These are phyloP conservation scores for Turritopsis dohrnii DNA, from an alignment of 30 jellyfish, hydroid and myxozoan species.

Conservation along the genomic window DNA sequence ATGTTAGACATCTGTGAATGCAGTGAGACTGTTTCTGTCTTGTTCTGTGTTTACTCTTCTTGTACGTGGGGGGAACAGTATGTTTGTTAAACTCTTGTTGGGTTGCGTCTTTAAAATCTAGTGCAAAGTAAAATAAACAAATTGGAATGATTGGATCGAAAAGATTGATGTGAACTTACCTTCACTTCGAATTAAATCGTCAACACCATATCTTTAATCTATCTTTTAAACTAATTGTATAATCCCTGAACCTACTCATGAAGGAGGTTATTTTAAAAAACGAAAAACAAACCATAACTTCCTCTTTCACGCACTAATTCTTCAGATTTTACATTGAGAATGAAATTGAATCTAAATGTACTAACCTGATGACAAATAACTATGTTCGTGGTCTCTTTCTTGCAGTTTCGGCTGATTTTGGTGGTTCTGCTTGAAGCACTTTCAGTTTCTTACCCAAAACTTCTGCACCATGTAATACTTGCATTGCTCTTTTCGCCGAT, in stretches of 20 bases:
- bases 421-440: constrained; percentile 98
- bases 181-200: neutral
- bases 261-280: neutral
- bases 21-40: neutral
- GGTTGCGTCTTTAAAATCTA: neutral
- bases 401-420: constrained; percentile 86
- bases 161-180: neutral
- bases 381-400: constrained; percentile 96
- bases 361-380: neutral
- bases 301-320: no score
- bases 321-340: no score
- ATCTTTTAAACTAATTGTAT: neutral
- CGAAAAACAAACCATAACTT: neutral
- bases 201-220: neutral
- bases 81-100: neutral
- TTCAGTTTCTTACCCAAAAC: constrained; percentile 78
- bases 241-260: neutral
- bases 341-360: neutral
- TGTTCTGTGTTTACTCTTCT: neutral
- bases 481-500: constrained; percentile 86
- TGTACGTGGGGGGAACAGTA: neutral
- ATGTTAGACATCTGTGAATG: neutral
- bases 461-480: constrained; percentile 84
- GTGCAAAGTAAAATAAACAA: neutral
- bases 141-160: neutral